Conservation (phyloP, 1,140 invertebrate species). For the Macrostomum lignano region DNA sequence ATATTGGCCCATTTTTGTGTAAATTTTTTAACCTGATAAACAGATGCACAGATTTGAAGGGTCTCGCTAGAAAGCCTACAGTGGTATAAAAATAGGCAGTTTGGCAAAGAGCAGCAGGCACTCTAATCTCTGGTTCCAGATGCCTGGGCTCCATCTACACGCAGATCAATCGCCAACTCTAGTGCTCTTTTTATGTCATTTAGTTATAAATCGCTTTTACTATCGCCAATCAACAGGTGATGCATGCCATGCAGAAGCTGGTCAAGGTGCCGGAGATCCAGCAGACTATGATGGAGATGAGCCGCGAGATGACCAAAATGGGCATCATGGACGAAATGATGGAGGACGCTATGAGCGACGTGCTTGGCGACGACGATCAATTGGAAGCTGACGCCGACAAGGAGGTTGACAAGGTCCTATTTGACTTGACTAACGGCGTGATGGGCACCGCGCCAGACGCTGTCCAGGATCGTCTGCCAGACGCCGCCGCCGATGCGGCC, state of each 20-base stretch:
- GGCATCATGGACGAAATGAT: slow-evolving; percentile 98
- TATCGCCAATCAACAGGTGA: too few relatives aligned
- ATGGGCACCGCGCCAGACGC: neutral
- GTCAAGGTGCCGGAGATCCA: slow-evolving; percentile 67
- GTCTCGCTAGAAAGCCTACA: too few relatives aligned
- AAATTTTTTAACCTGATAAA: too few relatives aligned
- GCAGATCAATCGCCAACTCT: too few relatives aligned
- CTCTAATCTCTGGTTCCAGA: too few relatives aligned
- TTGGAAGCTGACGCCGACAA: slow-evolving; percentile 47
- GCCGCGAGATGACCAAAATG: slow-evolving; percentile 92
- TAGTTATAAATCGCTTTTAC: too few relatives aligned
- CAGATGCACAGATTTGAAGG: too few relatives aligned
- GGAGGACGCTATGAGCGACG: slow-evolving; percentile 70
- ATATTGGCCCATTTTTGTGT: too few relatives aligned
- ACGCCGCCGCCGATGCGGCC: neutral
- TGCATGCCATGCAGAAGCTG: slow-evolving; percentile 79
- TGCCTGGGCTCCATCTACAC: too few relatives aligned
- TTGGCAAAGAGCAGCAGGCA: too few relatives aligned
- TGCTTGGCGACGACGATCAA: slow-evolving; percentile 28
- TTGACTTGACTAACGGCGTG: neutral
- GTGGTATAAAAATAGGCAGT: too few relatives aligned
- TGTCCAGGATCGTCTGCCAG: neutral
- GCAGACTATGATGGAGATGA: slow-evolving; percentile 77
- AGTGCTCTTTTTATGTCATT: too few relatives aligned
- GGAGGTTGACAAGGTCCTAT: slow-evolving; percentile 70